Evolutionary conservation across 2,888 invertebrate genomes (phyloP).

Genomic region (Papilio elwesi): DNA sequence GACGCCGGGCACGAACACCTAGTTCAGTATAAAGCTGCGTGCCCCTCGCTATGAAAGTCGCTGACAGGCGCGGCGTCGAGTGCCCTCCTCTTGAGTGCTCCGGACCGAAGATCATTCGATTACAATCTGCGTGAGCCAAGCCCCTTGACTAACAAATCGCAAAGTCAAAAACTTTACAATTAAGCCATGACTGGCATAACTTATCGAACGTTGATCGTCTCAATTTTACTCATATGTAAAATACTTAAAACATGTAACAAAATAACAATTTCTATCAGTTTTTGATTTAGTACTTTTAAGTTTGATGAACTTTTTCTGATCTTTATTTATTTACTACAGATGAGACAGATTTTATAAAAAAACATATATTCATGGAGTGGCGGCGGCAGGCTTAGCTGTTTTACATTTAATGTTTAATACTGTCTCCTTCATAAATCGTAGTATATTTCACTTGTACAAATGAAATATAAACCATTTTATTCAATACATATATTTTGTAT

Average conservation of each 20-base stretch:
- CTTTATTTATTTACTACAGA: no score
- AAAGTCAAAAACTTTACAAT: conserved; percentile 3
- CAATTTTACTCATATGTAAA: no score
- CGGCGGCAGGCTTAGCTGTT: no score
- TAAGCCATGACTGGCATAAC: not conserved
- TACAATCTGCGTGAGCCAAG: not conserved
- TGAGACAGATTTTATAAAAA: no score
- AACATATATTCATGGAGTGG: no score
- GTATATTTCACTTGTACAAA: not conserved
- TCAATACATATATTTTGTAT: not conserved
- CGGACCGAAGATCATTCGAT: no score
- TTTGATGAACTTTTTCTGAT: no score
- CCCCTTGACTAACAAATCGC: conserved; percentile 47
- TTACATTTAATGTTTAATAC: no score
- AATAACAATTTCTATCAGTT: no score
- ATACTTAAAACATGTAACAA: no score
- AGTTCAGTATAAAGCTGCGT: conserved; percentile 8
- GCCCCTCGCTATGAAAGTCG: conserved; percentile 25
- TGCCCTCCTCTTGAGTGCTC: conserved; percentile 7
- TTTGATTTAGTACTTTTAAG: no score
- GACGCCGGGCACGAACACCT: not conserved
- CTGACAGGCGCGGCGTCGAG: conserved; percentile 41
- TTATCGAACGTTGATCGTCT: not conserved
- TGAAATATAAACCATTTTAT: not conserved
- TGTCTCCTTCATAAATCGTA: not conserved